These are phyloP conservation scores for Osmoderma eremita DNA, from an alignment of 2,888 invertebrate species.

Conservation along the genomic window DNA sequence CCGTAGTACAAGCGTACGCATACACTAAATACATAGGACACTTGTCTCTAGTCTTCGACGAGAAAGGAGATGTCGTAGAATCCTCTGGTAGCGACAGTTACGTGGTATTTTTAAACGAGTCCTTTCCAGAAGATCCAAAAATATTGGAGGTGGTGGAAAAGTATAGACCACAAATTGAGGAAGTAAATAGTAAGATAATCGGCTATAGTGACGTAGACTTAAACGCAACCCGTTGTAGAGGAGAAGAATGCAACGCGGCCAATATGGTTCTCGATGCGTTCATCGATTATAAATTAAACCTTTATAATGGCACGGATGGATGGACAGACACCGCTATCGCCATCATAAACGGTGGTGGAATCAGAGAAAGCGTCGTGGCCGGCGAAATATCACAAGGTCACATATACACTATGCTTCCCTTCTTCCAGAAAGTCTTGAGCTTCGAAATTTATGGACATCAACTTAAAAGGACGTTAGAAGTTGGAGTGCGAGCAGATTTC, in stretches of 20 bases:
- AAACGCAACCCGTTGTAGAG: conserved; percentile 68
- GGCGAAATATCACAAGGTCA: conserved; percentile 78
- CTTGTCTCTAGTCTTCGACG: conserved; percentile 76
- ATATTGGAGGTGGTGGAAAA: conserved; percentile 66
- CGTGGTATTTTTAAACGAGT: conserved; percentile 77
- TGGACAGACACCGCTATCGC: conserved; percentile 86
- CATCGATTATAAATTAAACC: conserved; percentile 68
- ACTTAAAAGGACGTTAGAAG: conserved; percentile 65
- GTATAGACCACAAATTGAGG: background rate
- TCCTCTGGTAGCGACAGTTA: conserved; percentile 70
- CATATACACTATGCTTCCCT: conserved; percentile 72
- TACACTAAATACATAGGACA: conserved; percentile 91
- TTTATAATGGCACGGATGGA: conserved; percentile 60
- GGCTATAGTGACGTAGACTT: conserved; percentile 75
- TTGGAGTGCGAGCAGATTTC: conserved; percentile 55
- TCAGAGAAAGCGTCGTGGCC: conserved; percentile 66
- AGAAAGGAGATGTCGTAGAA: conserved; percentile 73
- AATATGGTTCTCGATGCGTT: conserved; percentile 83
- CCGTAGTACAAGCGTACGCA: conserved; percentile 90
- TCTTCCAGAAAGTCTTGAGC: conserved; percentile 74
- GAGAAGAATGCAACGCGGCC: conserved; percentile 84
- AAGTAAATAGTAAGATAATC: conserved; percentile 60
- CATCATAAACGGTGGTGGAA: conserved; percentile 79
- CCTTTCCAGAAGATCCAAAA: conserved; percentile 72
- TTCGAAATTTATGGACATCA: conserved; percentile 72